Percentiles rank a stretch among this genome's conserved stretches.
Evolutionary conservation across 1,140 invertebrate species (phyloP).

Genomic region (Solen grandis): DNA sequence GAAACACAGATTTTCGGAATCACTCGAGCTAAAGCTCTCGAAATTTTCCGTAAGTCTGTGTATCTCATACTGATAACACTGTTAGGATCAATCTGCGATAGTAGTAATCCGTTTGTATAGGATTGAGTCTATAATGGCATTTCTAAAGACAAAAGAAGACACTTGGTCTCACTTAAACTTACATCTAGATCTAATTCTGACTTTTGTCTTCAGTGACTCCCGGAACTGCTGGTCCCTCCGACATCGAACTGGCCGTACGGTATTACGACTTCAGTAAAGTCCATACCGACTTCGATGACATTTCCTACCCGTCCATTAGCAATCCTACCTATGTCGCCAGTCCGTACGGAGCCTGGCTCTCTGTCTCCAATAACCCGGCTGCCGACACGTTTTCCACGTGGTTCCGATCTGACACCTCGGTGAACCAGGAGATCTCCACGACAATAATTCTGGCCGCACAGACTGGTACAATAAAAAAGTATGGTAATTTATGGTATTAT

Average conservation of each 20-base stretch:
- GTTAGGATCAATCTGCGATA: too few relatives aligned
- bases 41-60: too few relatives aligned
- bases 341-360: slow-evolving; percentile 63
- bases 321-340: slow-evolving; percentile 56
- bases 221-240: slow-evolving; percentile 8
- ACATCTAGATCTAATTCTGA: too few relatives aligned
- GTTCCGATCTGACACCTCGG: slow-evolving; percentile 21
- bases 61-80: too few relatives aligned
- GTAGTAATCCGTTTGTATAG: too few relatives aligned
- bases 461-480: slow-evolving; percentile 47
- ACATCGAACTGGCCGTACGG: slow-evolving; percentile 23
- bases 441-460: slow-evolving; percentile 39
- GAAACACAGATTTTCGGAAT: too few relatives aligned
- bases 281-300: slow-evolving; percentile 59
- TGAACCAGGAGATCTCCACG: slow-evolving; percentile 39
- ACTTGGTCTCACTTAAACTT: too few relatives aligned
- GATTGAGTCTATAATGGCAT: too few relatives aligned
- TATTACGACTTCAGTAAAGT: slow-evolving; percentile 53
- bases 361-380: slow-evolving; percentile 49
- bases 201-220: slow-evolving; percentile 21
- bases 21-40: too few relatives aligned
- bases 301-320: slow-evolving; percentile 14
- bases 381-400: slow-evolving; percentile 58
- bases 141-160: too few relatives aligned
- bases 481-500: not conserved